Conservation (phyloP, 2,113 vertebrate genomes). For the Eudyptes chrysolophus region DNA sequence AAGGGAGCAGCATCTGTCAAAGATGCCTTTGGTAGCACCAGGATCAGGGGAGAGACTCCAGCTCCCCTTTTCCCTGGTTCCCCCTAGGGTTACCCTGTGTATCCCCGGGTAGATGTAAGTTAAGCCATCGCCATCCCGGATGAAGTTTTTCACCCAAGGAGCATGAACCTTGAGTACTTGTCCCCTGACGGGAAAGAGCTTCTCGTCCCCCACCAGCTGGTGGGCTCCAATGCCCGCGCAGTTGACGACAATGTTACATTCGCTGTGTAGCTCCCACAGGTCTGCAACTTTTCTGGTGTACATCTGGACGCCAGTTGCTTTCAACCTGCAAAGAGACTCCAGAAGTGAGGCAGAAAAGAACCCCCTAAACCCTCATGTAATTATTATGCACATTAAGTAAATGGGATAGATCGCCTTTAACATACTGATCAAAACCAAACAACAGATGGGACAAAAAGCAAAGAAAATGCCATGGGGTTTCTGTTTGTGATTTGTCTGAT, state of each 20-base stretch:
- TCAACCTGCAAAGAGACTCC: conserved; percentile 67
- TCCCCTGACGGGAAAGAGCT: conserved; percentile 81
- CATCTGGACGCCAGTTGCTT: conserved; percentile 73
- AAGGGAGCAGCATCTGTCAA: conserved; percentile 80
- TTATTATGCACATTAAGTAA: background rate
- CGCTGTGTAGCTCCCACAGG: conserved; percentile 78
- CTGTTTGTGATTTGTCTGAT: background rate
- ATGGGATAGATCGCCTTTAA: background rate
- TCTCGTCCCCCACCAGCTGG: conserved; percentile 72
- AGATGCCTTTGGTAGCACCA: conserved; percentile 73
- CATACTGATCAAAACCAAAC: background rate
- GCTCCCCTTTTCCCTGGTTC: conserved; percentile 80
- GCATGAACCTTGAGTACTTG: conserved; percentile 87
- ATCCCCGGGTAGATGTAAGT: conserved; percentile 90
- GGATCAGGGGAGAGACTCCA: conserved; percentile 79
- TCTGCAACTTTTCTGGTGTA: conserved; percentile 73
- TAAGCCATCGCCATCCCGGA: conserved; percentile 79
- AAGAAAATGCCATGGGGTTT: background rate
- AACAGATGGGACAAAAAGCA: background rate
- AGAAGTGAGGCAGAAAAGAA: conserved; percentile 5
- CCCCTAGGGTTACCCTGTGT: conserved; percentile 80
- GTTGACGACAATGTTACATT: conserved; percentile 87
- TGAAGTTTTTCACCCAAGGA: conserved; percentile 91
- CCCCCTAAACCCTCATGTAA: background rate
- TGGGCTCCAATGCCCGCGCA: conserved; percentile 86